Base-by-base conservation (phyloP, 2,888 invertebrate species). In the Campoplex capitator region DNA sequence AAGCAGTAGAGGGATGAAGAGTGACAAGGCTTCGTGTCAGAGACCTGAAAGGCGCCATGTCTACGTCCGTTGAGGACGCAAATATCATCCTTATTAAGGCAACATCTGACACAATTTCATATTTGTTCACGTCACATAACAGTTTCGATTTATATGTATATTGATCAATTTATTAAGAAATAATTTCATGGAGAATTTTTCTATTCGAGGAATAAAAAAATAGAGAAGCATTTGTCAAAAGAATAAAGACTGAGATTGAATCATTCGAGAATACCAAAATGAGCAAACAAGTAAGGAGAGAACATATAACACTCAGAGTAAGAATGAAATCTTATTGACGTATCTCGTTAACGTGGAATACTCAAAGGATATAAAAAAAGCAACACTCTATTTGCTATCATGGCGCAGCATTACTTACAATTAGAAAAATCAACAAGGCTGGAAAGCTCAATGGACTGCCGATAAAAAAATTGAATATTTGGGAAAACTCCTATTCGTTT, bases 381-480 rank as follows among this genome's bases (percentile, higher is more conserved):
- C 58, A 1, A 13, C 13, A 28, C 28, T 13, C 32, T 32, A 23
- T 23, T 6, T 32, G 62, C 62, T 4, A 62, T 6, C 62, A 3
- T 7, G 32, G 16, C 16, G 4, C 6, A 51, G 11, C 0, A 13
- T 3, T 45, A 32, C n/a, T 58, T 23, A 70, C 35, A 38, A 75
- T 58, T 23, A 70, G 48, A 38, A 75, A 23, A 75, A 74, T 18
- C 13, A 23, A 35, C 45, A 48, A 35, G 18, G 71, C 9, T 48
- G 16, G 35, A 65, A 51, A 54, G 62, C 51, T 56, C 1, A 9
- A 8, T 54, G 28, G 32, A 35, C 11, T 35, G 45, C 23, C 68
- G 70, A 76, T 71, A 38, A 79, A 83, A 79, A 77, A 68, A 70
- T 83, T 70, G 58, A 70, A 38, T n/a, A 58, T 51, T 70, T 56